Conservation (phyloP, 2,113 vertebrate species). For the Anguilla japonica region DNA sequence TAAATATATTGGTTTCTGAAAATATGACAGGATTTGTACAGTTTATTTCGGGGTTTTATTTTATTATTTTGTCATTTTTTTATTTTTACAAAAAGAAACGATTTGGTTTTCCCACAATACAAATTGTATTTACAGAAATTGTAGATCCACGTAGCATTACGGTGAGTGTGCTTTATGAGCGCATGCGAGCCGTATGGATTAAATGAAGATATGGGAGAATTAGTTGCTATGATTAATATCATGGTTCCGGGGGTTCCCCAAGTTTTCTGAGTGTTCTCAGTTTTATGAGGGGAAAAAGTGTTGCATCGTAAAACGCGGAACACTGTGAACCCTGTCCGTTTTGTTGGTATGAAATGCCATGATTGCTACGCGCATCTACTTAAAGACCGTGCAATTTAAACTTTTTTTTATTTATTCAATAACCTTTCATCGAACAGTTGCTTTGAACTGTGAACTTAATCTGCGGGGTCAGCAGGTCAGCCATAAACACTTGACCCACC, state of each 20-base stretch:
- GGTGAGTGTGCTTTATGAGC: too few relatives aligned
- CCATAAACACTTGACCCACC: constrained; percentile 65
- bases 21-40: too few relatives aligned
- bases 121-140: too few relatives aligned
- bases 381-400: background rate
- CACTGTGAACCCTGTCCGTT: background rate
- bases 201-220: background rate
- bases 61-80: too few relatives aligned
- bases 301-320: background rate
- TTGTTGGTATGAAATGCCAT: background rate
- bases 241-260: background rate
- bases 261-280: background rate
- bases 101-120: too few relatives aligned
- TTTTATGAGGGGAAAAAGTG: background rate
- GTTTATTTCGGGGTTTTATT: too few relatives aligned
- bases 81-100: too few relatives aligned
- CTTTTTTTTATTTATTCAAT: constrained; percentile 35
- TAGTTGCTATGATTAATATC: background rate
- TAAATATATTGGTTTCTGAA: too few relatives aligned
- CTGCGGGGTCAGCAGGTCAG: constrained; percentile 59
- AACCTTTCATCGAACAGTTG: constrained; percentile 45
- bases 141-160: too few relatives aligned
- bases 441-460: constrained; percentile 51
- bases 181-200: too few relatives aligned
- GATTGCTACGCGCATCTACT: background rate